These are phyloP conservation scores for Pterocles burchelli DNA, from an alignment of 2,113 vertebrate genomes.

Conservation along the genomic window DNA sequence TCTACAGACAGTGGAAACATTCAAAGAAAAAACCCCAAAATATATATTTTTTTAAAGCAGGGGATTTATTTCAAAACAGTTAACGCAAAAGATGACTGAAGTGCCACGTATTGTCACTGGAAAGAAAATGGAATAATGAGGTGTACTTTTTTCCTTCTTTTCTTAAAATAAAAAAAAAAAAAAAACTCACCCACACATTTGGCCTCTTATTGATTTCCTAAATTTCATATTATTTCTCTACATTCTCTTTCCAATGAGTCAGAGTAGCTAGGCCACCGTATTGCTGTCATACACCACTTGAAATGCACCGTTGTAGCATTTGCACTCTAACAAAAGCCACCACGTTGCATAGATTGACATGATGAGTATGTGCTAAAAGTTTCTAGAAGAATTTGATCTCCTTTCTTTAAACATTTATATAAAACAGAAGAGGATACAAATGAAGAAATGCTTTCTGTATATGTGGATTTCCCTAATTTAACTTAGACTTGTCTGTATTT, in stretches of 20 bases:
- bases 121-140: background rate
- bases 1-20: background rate
- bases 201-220: background rate
- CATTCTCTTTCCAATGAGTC: background rate
- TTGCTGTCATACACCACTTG: slow-evolving; percentile 20
- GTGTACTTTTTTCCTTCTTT: background rate
- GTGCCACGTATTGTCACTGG: background rate
- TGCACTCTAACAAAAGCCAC: slow-evolving; percentile 61
- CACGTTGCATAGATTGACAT: slow-evolving; percentile 29
- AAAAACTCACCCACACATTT: background rate
- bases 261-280: background rate
- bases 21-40: background rate
- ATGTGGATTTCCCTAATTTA: slow-evolving; percentile 22
- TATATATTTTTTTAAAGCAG: background rate
- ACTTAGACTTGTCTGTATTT: background rate
- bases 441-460: slow-evolving; percentile 2
- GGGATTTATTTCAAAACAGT: background rate
- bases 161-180: background rate
- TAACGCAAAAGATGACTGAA: background rate
- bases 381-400: slow-evolving; percentile 47
- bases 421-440: slow-evolving; percentile 63
- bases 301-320: slow-evolving; percentile 60
- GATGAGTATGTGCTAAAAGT: slow-evolving; percentile 61
- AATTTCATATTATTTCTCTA: slow-evolving; percentile 9
- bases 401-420: slow-evolving; percentile 46